phyloP scores from a whole-genome alignment of 2,113 vertebrate genomes.

The Cygnus atratus region DNA sequence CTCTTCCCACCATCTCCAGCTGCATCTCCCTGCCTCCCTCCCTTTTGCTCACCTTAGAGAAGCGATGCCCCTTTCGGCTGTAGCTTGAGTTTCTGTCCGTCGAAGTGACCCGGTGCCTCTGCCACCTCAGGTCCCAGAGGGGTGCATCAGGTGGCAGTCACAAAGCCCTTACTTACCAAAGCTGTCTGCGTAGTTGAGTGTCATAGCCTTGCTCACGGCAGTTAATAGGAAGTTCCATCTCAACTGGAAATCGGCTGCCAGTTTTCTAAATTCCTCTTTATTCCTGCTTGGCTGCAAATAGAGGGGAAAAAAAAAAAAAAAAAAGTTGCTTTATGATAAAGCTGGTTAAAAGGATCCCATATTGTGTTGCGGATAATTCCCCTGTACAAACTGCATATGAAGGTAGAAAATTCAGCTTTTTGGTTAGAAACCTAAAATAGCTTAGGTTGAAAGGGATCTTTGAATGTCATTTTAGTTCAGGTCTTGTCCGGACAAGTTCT shows the following conservation, averaged over 20 bases:
- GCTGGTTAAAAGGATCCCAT: neutral
- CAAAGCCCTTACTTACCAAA: slow-evolving; percentile 66
- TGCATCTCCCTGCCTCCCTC: neutral
- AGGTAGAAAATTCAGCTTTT: neutral
- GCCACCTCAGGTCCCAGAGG: neutral
- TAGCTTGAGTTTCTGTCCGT: neutral
- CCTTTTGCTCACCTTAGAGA: neutral
- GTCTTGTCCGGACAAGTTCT: neutral
- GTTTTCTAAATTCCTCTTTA: slow-evolving; percentile 61
- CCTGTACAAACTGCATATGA: neutral
- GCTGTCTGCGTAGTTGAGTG: slow-evolving; percentile 57
- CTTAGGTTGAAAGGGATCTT: neutral
- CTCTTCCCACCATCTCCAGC: neutral
- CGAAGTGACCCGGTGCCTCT: neutral
- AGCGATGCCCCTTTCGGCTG: neutral
- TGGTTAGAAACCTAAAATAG: neutral
- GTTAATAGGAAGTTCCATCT: slow-evolving; percentile 74
- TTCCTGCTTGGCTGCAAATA: slow-evolving; percentile 64
- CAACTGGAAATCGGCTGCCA: slow-evolving; percentile 72
- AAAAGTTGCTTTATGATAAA: neutral
- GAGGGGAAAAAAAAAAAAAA: neutral
- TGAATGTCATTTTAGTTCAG: neutral
- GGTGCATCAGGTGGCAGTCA: neutral
- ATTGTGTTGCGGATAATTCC: neutral
- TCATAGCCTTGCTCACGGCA: slow-evolving; percentile 69